Evolutionary conservation across 2,797 vertebrate genomes (phyloP).

Genomic region (Pangasius mekongensis): DNA sequence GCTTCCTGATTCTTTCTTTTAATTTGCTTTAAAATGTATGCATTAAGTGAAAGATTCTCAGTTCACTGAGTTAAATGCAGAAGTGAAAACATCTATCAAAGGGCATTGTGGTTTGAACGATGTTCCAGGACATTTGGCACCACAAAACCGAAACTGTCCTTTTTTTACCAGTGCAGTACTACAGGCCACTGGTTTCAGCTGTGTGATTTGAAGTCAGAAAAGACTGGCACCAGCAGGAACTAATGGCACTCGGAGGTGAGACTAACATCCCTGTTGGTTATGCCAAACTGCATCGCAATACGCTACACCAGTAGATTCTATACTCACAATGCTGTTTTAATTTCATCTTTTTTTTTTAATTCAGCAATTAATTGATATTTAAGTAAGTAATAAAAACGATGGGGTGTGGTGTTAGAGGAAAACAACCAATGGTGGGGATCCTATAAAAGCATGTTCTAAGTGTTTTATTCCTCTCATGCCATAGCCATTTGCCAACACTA

Average conservation of each 20-base stretch:
- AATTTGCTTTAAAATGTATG: background rate
- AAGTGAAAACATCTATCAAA: background rate
- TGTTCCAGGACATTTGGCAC: slow-evolving; percentile 15
- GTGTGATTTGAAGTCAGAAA: background rate
- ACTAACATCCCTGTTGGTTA: background rate
- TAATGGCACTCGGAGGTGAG: background rate
- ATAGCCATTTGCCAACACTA: background rate
- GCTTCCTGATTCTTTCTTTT: background rate
- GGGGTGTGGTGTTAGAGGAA: background rate
- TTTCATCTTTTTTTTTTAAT: background rate
- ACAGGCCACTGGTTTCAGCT: background rate
- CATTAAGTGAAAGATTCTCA: background rate
- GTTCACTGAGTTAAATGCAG: background rate
- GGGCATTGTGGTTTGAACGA: background rate
- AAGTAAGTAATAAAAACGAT: background rate
- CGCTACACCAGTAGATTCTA: background rate
- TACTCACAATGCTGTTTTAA: background rate
- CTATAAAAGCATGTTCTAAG: background rate
- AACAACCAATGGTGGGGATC: background rate
- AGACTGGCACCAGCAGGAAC: background rate
- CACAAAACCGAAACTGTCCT: background rate
- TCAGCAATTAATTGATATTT: background rate
- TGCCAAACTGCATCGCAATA: background rate
- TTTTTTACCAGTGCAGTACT: slow-evolving; percentile 1
- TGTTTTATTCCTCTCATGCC: background rate